Evolutionary conservation across 2,113 vertebrate genomes (phyloP).

Genomic region (Trinectes maculatus): DNA sequence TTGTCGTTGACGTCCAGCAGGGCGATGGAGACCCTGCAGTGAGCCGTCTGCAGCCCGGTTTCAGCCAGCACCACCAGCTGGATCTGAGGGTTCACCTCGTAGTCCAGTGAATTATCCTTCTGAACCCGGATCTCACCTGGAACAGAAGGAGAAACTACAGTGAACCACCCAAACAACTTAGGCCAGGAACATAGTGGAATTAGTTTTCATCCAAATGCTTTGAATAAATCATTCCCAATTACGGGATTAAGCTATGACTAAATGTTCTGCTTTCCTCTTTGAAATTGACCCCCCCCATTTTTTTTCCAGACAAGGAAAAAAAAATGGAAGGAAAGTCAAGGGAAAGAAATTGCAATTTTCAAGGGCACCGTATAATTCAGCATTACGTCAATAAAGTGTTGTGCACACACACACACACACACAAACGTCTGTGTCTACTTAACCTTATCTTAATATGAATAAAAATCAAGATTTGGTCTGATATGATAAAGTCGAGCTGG

Average conservation of each 20-base stretch:
- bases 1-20: conserved; percentile 91
- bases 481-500: conserved; percentile 38
- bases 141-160: background rate
- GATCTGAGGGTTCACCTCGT: conserved; percentile 81
- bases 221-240: background rate
- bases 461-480: background rate
- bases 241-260: background rate
- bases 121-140: conserved; percentile 87
- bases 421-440: background rate
- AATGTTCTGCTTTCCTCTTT: too few relatives aligned
- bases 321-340: background rate
- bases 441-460: conserved; percentile 4
- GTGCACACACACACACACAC: too few relatives aligned
- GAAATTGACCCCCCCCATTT: too few relatives aligned
- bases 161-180: too few relatives aligned
- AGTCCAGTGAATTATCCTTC: conserved; percentile 86
- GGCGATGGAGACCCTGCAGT: conserved; percentile 83
- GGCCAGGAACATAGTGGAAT: background rate
- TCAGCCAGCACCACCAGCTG: conserved; percentile 86
- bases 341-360: conserved; percentile 35
- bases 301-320: background rate
- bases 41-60: conserved; percentile 72
- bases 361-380: background rate
- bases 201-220: background rate
- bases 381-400: background rate